Evolutionary conservation across 2,888 invertebrate genomes (phyloP).

Genomic region (Mesorhabditis sp.): DNA sequence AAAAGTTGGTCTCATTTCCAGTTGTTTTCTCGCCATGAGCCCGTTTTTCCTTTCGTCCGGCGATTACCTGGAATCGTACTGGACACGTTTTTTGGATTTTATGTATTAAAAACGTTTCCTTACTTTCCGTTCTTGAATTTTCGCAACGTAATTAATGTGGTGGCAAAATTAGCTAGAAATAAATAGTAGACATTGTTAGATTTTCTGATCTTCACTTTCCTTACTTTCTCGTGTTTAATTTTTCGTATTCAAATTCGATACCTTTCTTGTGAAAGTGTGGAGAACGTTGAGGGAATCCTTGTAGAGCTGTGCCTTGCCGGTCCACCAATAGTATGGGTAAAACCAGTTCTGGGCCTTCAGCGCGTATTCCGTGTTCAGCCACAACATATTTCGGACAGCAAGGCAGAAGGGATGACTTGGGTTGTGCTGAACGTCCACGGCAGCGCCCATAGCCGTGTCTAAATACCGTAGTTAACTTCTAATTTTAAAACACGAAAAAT

Average conservation of each 20-base stretch:
- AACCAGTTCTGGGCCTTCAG: conserved; percentile 1
- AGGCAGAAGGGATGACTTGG: neutral
- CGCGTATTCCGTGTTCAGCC: neutral
- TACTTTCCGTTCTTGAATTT: neutral
- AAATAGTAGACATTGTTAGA: too few species aligned
- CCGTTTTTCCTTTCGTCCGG: neutral
- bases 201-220: too few species aligned
- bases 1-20: neutral
- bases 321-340: neutral
- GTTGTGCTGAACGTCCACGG: neutral
- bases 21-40: neutral
- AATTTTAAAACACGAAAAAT: too few species aligned
- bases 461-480: too few species aligned
- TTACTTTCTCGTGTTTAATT: too few species aligned
- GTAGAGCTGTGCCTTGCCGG: neutral
- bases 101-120: neutral
- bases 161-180: too few species aligned
- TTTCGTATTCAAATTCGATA: neutral
- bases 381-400: neutral
- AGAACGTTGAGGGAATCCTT: neutral
- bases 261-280: neutral
- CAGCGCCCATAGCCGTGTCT: neutral
- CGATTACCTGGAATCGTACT: neutral
- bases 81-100: too few species aligned
- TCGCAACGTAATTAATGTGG: too few species aligned